Conservation (phyloP, 2,888 invertebrate species). For the Podabrus alpinus region DNA sequence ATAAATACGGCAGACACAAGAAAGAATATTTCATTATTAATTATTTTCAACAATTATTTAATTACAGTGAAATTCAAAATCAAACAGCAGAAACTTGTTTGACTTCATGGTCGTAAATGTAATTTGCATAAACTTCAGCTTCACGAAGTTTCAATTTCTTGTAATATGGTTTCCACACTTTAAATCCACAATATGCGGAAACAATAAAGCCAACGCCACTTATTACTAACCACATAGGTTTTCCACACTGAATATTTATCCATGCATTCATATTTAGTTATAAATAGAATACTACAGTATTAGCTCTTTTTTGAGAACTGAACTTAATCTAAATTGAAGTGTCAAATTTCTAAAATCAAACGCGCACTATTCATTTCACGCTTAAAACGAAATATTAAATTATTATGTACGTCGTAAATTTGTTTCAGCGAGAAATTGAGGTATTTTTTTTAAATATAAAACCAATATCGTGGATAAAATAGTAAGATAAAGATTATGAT, state of each 20-base stretch:
- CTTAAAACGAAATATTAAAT: too few relatives aligned
- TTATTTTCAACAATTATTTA: neutral
- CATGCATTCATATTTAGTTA: neutral
- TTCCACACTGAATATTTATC: neutral
- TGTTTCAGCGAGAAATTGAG: too few relatives aligned
- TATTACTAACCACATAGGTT: neutral
- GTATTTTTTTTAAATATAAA: too few relatives aligned
- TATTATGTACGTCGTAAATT: too few relatives aligned
- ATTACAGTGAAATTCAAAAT: neutral
- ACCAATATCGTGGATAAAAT: too few relatives aligned
- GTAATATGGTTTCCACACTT: neutral
- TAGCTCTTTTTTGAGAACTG: neutral
- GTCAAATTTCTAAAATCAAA: neutral
- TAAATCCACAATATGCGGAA: neutral
- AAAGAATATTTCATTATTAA: neutral
- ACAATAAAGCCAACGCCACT: neutral
- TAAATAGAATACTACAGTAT: neutral
- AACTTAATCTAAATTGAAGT: neutral
- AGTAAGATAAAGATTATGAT: too few relatives aligned
- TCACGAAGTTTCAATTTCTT: neutral
- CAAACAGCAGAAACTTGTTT: neutral
- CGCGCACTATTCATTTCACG: neutral
- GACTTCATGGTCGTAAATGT: neutral
- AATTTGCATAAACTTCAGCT: neutral
- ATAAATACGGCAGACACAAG: neutral